Conservation (phyloP, 2,797 vertebrate species). For the Tauraco hartlaubi region DNA sequence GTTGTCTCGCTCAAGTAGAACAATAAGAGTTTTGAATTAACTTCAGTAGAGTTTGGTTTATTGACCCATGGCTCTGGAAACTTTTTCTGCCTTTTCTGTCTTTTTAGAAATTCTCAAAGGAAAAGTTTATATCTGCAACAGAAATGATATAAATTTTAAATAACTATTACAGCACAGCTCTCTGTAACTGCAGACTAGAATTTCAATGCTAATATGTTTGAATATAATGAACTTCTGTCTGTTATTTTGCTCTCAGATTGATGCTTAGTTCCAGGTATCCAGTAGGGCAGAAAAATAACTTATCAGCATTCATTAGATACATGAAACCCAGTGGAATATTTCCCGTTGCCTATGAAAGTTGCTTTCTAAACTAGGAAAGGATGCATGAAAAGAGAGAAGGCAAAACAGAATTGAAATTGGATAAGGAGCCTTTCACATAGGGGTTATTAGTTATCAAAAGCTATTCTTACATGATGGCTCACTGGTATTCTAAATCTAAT, state of each 20-base stretch:
- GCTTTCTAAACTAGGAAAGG: slow-evolving; percentile 40
- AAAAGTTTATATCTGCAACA: slow-evolving; percentile 1
- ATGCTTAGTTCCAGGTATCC: slow-evolving; percentile 57
- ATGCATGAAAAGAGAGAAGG: slow-evolving; percentile 28
- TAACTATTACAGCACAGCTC: slow-evolving; percentile 23
- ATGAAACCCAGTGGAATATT: slow-evolving; percentile 52
- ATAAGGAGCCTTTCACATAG: slow-evolving; percentile 32
- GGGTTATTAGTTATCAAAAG: slow-evolving; percentile 46
- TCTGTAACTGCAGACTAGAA: slow-evolving; percentile 11
- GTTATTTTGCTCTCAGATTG: slow-evolving; percentile 43
- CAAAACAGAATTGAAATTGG: slow-evolving; percentile 45
- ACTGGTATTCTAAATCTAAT: slow-evolving; percentile 24
- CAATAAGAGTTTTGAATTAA: background rate
- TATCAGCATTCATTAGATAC: slow-evolving; percentile 68
- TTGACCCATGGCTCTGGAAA: slow-evolving; percentile 12
- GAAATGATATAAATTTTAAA: slow-evolving; percentile 53
- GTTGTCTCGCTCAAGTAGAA: background rate
- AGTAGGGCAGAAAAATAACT: slow-evolving; percentile 68
- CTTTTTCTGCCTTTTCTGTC: background rate
- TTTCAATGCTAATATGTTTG: slow-evolving; percentile 37
- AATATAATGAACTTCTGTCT: slow-evolving; percentile 59
- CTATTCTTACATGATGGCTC: slow-evolving; percentile 51
- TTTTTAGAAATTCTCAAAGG: background rate
- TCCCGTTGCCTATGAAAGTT: slow-evolving; percentile 28
- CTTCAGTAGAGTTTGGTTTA: background rate